Percentiles rank a stretch among this genome's conserved stretches.
phyloP scores from a whole-genome alignment of 1,140 invertebrate species.

The Muscidifurax raptorellus region DNA sequence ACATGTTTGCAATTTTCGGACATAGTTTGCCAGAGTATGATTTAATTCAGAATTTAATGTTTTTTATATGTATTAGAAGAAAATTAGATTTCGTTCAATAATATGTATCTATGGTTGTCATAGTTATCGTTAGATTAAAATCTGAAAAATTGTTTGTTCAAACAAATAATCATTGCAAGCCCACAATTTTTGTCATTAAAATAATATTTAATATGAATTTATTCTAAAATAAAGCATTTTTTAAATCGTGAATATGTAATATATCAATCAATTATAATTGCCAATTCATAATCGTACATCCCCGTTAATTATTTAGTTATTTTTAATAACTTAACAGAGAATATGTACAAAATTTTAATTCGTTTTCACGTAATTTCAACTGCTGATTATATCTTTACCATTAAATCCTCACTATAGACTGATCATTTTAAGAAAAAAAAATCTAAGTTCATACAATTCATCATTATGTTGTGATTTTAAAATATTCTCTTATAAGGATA shows the following conservation, averaged over 20 bases:
- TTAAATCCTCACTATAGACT: constrained; percentile 22
- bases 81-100: background rate
- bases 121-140: too few species aligned
- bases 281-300: constrained; percentile 20
- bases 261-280: constrained; percentile 16
- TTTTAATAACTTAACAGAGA: constrained; percentile 26
- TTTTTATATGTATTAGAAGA: too few species aligned
- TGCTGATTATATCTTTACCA: constrained; percentile 35
- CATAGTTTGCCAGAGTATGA: background rate
- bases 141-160: background rate
- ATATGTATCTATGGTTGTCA: background rate
- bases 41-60: background rate
- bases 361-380: constrained; percentile 28
- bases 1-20: background rate
- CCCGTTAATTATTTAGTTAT: constrained; percentile 18
- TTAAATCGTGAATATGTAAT: background rate
- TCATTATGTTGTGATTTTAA: constrained; percentile 36
- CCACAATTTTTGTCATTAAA: background rate
- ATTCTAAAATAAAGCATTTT: constrained; percentile 6
- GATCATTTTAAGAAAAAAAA: constrained; percentile 23
- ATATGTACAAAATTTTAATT: constrained; percentile 42
- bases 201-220: constrained; percentile 2
- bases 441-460: constrained; percentile 35
- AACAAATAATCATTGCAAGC: background rate
- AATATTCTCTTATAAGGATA: constrained; percentile 43